A percentile compares a stretch with the other conserved stretches of the same genome.
Conservation (phyloP, 1,140 invertebrate species). For the Ceratosolen fusciceps region DNA sequence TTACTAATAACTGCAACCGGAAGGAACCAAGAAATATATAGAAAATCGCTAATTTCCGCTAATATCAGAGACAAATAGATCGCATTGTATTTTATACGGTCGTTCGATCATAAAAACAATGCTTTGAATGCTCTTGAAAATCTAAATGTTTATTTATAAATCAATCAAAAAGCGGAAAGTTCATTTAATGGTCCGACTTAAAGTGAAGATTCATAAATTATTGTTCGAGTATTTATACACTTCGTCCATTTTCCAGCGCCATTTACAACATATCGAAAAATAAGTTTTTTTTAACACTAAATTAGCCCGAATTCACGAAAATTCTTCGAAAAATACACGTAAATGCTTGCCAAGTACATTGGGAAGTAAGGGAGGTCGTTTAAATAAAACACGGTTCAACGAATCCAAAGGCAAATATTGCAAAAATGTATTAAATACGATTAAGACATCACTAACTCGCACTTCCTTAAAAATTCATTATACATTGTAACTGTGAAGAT, state of each 20-base stretch:
- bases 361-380: background rate
- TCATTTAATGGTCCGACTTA: background rate
- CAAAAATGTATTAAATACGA: slow-evolving; percentile 1
- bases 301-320: background rate
- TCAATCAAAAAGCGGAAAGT: background rate
- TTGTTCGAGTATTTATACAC: background rate
- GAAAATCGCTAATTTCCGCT: background rate
- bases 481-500: background rate
- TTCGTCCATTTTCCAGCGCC: background rate
- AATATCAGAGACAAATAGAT: background rate
- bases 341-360: background rate
- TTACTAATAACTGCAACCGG: too few species aligned
- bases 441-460: background rate
- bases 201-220: slow-evolving; percentile 2
- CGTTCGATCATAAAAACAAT: background rate
- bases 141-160: background rate
- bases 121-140: background rate
- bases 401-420: slow-evolving; percentile 13
- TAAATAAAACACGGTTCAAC: slow-evolving; percentile 1
- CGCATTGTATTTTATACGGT: background rate
- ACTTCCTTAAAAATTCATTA: background rate
- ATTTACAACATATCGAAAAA: background rate
- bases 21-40: background rate
- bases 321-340: background rate
- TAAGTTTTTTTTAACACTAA: too few species aligned